These are phyloP conservation scores for Axis porcinus DNA, from an alignment of 2,113 vertebrate genomes.

Conservation along the genomic window DNA sequence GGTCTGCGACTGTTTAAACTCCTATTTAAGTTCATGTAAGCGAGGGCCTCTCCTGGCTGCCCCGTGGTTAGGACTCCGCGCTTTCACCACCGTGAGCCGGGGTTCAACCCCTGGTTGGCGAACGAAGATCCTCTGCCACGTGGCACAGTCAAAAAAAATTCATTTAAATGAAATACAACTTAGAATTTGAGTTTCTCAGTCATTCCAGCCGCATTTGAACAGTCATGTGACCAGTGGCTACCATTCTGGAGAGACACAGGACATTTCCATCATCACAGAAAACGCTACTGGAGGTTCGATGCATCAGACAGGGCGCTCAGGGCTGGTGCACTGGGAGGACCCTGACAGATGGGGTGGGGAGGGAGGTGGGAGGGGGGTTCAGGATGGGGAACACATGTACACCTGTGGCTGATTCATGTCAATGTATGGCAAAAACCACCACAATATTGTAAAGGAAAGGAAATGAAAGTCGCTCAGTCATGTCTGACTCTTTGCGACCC, in stretches of 20 bases:
- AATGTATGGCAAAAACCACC: neutral
- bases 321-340: neutral
- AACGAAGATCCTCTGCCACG: neutral
- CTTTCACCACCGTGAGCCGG: neutral
- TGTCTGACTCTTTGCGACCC: rapidly evolving
- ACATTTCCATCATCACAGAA: neutral
- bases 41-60: neutral
- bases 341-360: neutral
- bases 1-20: neutral
- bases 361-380: too few species aligned
- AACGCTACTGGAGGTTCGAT: rapidly evolving
- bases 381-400: neutral
- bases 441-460: neutral
- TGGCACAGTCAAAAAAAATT: neutral
- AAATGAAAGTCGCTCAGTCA: neutral
- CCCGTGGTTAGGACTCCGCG: rapidly evolving
- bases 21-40: neutral
- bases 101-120: neutral
- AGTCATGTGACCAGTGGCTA: neutral
- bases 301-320: neutral
- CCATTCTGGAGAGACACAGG: rapidly evolving
- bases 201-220: neutral
- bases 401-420: neutral
- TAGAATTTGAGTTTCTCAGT: neutral
- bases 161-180: neutral